A percentile compares a stretch with the other conserved stretches of the same genome.
phyloP scores from a whole-genome alignment of 2,797 vertebrate genomes.

The Bradypodion pumilum region DNA sequence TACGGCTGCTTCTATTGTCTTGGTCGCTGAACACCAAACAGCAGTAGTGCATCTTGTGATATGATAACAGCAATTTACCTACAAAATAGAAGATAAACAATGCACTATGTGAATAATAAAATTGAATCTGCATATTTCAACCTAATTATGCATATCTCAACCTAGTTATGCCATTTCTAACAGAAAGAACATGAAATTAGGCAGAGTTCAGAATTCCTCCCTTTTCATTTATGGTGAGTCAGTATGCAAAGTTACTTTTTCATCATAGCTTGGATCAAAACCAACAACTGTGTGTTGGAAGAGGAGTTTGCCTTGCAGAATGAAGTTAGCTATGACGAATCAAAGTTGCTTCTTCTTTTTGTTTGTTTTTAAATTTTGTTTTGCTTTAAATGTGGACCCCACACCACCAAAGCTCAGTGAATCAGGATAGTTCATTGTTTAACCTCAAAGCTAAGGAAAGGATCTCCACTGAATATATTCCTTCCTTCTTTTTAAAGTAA shows the following conservation, averaged over 20 bases:
- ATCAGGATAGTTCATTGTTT: background rate
- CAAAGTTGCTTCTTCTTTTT: too few relatives aligned
- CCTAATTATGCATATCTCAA: constrained; percentile 16
- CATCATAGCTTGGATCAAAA: constrained; percentile 33
- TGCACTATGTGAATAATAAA: constrained; percentile 21
- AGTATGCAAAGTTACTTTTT: constrained; percentile 43
- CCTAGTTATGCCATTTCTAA: constrained; percentile 34
- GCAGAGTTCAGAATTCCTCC: constrained; percentile 49
- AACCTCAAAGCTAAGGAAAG: background rate
- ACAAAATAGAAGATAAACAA: constrained; percentile 24
- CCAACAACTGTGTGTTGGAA: background rate
- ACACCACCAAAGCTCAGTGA: background rate
- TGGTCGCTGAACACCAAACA: too few relatives aligned
- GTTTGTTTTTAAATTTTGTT: too few relatives aligned
- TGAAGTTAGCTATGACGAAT: background rate
- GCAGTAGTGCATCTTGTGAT: constrained; percentile 22
- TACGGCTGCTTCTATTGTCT: too few relatives aligned
- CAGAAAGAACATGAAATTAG: constrained; percentile 16
- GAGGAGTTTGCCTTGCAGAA: background rate
- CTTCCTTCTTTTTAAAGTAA: too few relatives aligned
- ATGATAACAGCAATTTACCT: constrained; percentile 17
- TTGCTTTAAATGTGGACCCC: background rate
- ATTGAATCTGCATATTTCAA: constrained; percentile 4
- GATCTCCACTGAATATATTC: too few relatives aligned
- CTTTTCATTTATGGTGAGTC: constrained; percentile 41